These are phyloP conservation scores for Drosophila fuyamai DNA, from an alignment of 1,140 invertebrate genomes.

Conservation along the genomic window DNA sequence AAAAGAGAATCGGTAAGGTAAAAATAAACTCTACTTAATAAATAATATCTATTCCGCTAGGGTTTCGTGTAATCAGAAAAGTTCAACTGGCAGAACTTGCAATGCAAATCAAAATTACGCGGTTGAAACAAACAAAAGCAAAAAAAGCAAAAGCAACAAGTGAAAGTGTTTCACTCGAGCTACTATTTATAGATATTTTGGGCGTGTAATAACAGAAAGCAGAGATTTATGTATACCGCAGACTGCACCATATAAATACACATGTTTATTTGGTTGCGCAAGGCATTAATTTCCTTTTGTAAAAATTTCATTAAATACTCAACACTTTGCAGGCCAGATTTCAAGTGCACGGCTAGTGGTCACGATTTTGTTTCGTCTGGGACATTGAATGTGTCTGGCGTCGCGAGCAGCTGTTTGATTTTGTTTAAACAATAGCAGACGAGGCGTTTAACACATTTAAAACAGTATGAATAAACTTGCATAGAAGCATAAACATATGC, in stretches of 20 bases:
- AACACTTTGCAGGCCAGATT: constrained; percentile 39
- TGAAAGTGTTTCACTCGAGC: constrained; percentile 61
- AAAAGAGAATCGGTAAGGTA: neutral
- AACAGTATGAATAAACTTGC: constrained; percentile 31
- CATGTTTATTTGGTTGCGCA: constrained; percentile 54
- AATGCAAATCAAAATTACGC: constrained; percentile 32
- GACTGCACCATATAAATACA: constrained; percentile 11
- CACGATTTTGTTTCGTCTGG: constrained; percentile 42
- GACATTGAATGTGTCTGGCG: constrained; percentile 28
- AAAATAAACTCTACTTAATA: neutral
- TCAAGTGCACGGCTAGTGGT: constrained; percentile 67
- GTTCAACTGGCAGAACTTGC: constrained; percentile 22
- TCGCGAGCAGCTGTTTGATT: constrained; percentile 42
- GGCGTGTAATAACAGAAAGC: constrained; percentile 41
- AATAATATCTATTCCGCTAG: neutral
- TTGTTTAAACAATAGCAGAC: constrained; percentile 58
- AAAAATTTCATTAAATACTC: constrained; percentile 10
- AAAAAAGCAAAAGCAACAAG: constrained; percentile 57
- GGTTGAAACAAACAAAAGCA: constrained; percentile 8
- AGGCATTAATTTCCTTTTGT: constrained; percentile 45
- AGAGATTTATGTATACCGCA: constrained; percentile 26
- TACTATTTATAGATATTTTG: constrained; percentile 63
- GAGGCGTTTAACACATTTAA: constrained; percentile 29
- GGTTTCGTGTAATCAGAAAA: neutral
- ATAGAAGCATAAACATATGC: neutral